Base-by-base conservation (phyloP, 2,797 vertebrate genomes). In the Eleutherodactylus coqui region DNA sequence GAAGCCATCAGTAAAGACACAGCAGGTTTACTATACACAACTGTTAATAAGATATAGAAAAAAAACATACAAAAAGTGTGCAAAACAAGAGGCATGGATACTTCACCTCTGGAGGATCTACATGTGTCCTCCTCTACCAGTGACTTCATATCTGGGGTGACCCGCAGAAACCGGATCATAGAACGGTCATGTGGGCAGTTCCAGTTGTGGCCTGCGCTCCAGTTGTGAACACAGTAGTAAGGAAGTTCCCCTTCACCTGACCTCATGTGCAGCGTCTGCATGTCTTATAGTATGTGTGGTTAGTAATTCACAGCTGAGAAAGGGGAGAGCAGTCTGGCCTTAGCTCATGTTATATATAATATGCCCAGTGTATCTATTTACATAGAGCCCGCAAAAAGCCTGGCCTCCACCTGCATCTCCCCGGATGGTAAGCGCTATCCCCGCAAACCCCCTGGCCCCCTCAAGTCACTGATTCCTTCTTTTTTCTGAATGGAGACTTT, bases 381-480 rank as follows among this genome's bases (percentile, higher is more conserved):
- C 34, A 67, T 34, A 19, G 16, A 36, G 34, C 1, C 34, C 38
- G 64, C 6, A 19, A 3, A 7, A 9, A 36, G 34, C 29, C 62
- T 8, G 13, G 34, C 24, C 58, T 60, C 58, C 58, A 8, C 19
- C 64, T 38, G 27, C 64, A 38, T 24, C 19, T 10, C 32, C 34
- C 64, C 6, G 7, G 27, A 32, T 32, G n/a, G n/a, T n/a, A 1
- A 64, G 29, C 19, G 19, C 7, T 1, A 3, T 1, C 19, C 34
- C 34, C 17, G n/a, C 17, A 2, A 36, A 67, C 3, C 16, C 36
- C 16, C 64, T 51, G 17, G 11, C 14, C 2, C n/a, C 0, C 86
- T 96, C 95, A 96, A 58, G 96, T 95, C 73, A 96, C 92, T 0
- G 95, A 96, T 82, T 95, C 64, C 34, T 69, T 96, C 91, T 95